Evolutionary conservation across 2,888 invertebrate genomes (phyloP).

Genomic region (Sphecodes monilicornis): DNA sequence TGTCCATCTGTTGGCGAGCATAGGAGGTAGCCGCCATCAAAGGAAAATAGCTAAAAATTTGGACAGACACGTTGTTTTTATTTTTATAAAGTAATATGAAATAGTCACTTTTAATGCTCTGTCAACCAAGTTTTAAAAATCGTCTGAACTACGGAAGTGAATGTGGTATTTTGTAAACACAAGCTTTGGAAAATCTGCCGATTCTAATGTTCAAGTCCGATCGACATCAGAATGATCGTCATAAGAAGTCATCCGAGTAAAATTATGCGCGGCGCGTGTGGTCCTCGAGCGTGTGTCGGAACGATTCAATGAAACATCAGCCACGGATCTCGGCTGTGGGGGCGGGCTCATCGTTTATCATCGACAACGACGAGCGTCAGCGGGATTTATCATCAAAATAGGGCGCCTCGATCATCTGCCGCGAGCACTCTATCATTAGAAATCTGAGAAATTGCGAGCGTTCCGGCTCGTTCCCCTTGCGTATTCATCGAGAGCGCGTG

Average conservation of each 20-base stretch:
- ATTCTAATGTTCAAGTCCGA: not conserved
- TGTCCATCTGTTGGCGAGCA: no score
- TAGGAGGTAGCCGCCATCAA: no score
- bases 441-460: constrained; percentile 28
- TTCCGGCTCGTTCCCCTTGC: constrained; percentile 16
- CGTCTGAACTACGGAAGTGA: not conserved
- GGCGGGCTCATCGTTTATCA: constrained; percentile 34
- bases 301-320: constrained; percentile 33
- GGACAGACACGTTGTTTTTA: not conserved
- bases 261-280: not conserved
- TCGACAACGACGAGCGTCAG: constrained; percentile 27
- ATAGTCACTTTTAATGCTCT: not conserved
- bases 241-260: not conserved
- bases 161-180: not conserved
- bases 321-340: constrained; percentile 5
- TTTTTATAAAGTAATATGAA: not conserved
- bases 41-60: not conserved
- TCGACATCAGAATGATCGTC: not conserved
- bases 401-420: constrained; percentile 33
- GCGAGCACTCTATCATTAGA: constrained; percentile 36
- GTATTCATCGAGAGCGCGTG: constrained; percentile 18
- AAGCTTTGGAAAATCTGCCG: not conserved
- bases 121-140: not conserved
- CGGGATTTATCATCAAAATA: constrained; percentile 43
- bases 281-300: constrained; percentile 18